Evolutionary conservation across 2,113 vertebrate species (phyloP).

Genomic region (Thermophis baileyi): DNA sequence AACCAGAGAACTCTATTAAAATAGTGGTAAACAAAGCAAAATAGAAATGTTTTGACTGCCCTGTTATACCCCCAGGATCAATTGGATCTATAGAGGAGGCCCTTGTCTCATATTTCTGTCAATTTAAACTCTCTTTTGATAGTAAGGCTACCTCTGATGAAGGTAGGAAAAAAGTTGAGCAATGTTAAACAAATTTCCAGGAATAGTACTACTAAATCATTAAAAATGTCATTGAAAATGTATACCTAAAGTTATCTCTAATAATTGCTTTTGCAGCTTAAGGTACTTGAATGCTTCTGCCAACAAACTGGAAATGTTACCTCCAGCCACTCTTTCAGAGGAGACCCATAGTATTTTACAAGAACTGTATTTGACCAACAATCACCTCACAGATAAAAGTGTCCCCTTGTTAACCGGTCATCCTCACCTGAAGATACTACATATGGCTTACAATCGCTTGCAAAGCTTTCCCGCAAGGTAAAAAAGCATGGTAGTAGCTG

Average conservation of each 20-base stretch:
- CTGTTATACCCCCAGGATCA: background rate
- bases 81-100: background rate
- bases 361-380: slow-evolving; percentile 95
- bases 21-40: background rate
- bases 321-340: slow-evolving; percentile 88
- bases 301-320: slow-evolving; percentile 93
- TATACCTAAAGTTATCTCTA: background rate
- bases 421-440: slow-evolving; percentile 86
- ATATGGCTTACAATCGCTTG: slow-evolving; percentile 95
- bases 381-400: slow-evolving; percentile 94
- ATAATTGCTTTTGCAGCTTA: slow-evolving; percentile 74
- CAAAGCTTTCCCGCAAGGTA: slow-evolving; percentile 98
- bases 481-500: background rate
- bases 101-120: background rate
- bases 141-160: background rate
- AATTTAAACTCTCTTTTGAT: background rate
- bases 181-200: background rate
- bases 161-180: background rate
- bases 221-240: background rate
- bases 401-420: slow-evolving; percentile 91
- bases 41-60: background rate
- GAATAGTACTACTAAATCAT: background rate
- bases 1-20: background rate
- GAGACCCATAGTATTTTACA: slow-evolving; percentile 91
- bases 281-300: slow-evolving; percentile 92